Conservation (phyloP, 2,888 invertebrate genomes). For the Chymomyza amoena region DNA sequence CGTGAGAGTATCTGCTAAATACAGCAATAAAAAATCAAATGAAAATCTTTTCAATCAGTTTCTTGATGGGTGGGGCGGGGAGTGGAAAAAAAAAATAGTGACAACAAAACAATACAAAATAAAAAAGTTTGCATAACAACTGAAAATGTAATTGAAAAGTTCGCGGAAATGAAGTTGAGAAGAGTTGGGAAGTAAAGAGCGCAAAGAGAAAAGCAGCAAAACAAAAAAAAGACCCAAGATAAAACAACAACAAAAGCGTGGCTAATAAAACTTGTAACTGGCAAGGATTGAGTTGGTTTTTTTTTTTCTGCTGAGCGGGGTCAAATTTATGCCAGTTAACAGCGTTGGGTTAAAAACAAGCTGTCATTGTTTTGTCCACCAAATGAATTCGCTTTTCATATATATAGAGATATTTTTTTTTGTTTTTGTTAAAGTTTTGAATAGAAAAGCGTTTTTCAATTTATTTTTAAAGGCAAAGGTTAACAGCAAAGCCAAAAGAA, state of each 20-base stretch:
- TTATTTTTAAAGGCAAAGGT: neutral
- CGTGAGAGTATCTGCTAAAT: neutral
- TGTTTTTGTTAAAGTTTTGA: neutral
- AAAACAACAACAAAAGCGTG: constrained; percentile 9
- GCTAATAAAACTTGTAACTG: constrained; percentile 20
- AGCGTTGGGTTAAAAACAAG: neutral
- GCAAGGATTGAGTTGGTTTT: neutral
- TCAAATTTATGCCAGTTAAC: neutral
- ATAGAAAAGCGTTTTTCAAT: neutral
- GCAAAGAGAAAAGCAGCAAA: constrained; percentile 3
- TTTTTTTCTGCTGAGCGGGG: neutral
- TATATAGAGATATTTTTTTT: too few species aligned
- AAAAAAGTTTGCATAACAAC: constrained; percentile 42
- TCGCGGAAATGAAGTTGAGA: neutral
- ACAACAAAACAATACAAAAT: neutral
- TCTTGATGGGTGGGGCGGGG: neutral
- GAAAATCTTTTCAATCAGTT: neutral
- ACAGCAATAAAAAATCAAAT: neutral
- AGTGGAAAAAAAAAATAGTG: neutral
- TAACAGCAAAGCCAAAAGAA: too few species aligned
- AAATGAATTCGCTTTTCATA: neutral
- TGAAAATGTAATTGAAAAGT: neutral
- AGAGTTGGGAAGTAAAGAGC: neutral
- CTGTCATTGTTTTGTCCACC: neutral
- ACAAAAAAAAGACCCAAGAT: constrained; percentile 8